These are phyloP conservation scores for Betta splendens DNA, from an alignment of 2,797 vertebrate genomes.

Conservation along the genomic window DNA sequence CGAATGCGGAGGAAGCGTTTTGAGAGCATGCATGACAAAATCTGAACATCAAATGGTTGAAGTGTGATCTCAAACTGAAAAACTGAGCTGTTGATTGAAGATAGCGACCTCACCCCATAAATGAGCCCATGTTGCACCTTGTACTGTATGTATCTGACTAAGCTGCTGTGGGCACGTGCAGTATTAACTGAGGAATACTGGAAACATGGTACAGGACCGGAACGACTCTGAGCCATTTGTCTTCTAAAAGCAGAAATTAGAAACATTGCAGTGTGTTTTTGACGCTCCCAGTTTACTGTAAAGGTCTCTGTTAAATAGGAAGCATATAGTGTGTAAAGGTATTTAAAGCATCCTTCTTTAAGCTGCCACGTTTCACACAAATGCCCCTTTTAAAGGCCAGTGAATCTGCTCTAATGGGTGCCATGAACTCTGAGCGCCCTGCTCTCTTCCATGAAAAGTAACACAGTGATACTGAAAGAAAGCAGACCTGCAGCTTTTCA, in stretches of 20 bases:
- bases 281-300: slow-evolving; percentile 7
- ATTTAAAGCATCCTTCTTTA: slow-evolving; percentile 41
- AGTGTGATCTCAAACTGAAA: no score
- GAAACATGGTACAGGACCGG: no score
- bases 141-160: not conserved
- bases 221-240: no score
- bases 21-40: no score
- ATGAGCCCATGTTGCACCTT: not conserved
- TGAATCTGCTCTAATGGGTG: slow-evolving; percentile 62
- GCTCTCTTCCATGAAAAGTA: slow-evolving; percentile 74
- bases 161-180: not conserved
- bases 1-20: no score
- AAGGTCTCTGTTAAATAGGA: no score
- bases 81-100: no score
- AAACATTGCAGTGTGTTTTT: not conserved
- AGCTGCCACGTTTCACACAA: slow-evolving; percentile 46
- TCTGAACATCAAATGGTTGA: no score
- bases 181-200: no score
- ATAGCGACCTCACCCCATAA: no score
- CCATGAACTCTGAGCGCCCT: slow-evolving; percentile 54
- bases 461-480: slow-evolving; percentile 70
- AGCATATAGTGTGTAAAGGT: slow-evolving; percentile 3
- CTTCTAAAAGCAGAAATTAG: slow-evolving; percentile 1
- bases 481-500: slow-evolving; percentile 57
- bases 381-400: slow-evolving; percentile 47